A percentile compares a stretch with the other conserved stretches of the same genome.
These are phyloP conservation scores for Prionace glauca DNA, from an alignment of 2,797 vertebrate species.

Conservation along the genomic window DNA sequence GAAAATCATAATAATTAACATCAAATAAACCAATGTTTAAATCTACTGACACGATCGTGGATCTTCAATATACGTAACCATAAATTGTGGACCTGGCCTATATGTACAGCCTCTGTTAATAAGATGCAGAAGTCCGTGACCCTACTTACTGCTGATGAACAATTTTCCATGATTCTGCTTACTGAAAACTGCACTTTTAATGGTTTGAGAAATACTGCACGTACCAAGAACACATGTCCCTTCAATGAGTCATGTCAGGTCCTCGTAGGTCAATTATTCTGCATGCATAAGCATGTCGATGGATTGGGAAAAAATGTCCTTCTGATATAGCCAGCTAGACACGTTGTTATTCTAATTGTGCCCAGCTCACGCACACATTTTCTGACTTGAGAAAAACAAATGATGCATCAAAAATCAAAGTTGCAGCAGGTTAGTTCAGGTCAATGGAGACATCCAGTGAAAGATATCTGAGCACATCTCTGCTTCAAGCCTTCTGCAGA, in stretches of 20 bases:
- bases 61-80: not conserved
- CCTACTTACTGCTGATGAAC: not conserved
- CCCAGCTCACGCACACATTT: not conserved
- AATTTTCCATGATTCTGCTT: not conserved
- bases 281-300: not conserved
- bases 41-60: not conserved
- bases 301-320: not conserved
- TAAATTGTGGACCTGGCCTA: not conserved
- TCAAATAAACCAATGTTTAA: not conserved
- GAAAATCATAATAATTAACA: not conserved
- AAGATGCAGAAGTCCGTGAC: not conserved
- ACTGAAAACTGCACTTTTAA: not conserved
- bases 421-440: not conserved
- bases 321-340: not conserved
- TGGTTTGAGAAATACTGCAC: not conserved
- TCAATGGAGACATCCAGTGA: not conserved
- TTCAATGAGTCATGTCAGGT: not conserved
- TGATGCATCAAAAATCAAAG: not conserved
- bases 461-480: not conserved
- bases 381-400: not conserved
- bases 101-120: not conserved
- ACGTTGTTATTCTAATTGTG: not conserved
- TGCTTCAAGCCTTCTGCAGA: not conserved
- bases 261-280: not conserved
- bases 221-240: not conserved